These are phyloP conservation scores for Apostichopus japonicus DNA, from an alignment of 35 echinoderm and acorn worm species.

Conservation along the genomic window DNA sequence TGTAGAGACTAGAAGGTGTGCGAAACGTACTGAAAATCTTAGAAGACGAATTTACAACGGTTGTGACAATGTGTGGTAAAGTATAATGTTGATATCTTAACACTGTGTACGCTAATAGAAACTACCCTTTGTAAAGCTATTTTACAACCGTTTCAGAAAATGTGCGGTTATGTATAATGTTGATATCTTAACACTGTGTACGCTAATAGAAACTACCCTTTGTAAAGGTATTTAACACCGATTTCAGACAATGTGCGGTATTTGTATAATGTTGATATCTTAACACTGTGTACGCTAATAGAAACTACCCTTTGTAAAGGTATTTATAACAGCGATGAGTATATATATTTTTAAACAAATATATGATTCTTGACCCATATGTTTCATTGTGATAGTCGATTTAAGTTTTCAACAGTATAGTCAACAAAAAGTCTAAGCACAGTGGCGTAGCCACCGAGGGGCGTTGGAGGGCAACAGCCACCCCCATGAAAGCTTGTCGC, in stretches of 20 bases:
- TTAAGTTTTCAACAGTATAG: not conserved
- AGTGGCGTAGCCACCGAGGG: too few species aligned
- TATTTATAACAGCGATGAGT: not conserved
- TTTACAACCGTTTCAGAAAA: not conserved
- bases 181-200: not conserved
- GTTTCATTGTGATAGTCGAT: not conserved
- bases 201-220: not conserved
- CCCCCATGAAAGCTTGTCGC: too few species aligned
- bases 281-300: not conserved
- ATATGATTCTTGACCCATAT: too few species aligned
- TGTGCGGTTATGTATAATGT: not conserved
- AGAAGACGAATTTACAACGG: constrained; percentile 25
- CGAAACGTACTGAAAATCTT: not conserved
- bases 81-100: not conserved
- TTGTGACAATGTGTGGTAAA: constrained; percentile 26
- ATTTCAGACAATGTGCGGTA: constrained; percentile 38
- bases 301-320: not conserved
- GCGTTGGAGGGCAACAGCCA: too few species aligned
- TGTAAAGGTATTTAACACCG: not conserved
- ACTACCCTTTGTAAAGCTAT: not conserved
- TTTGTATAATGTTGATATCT: not conserved
- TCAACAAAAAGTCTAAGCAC: too few species aligned
- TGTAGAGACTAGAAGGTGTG: constrained; percentile 6
- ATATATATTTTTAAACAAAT: too few species aligned
- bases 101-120: not conserved